These are phyloP conservation scores for Antigone vipio DNA, from an alignment of 2,113 vertebrate genomes.

Conservation along the genomic window DNA sequence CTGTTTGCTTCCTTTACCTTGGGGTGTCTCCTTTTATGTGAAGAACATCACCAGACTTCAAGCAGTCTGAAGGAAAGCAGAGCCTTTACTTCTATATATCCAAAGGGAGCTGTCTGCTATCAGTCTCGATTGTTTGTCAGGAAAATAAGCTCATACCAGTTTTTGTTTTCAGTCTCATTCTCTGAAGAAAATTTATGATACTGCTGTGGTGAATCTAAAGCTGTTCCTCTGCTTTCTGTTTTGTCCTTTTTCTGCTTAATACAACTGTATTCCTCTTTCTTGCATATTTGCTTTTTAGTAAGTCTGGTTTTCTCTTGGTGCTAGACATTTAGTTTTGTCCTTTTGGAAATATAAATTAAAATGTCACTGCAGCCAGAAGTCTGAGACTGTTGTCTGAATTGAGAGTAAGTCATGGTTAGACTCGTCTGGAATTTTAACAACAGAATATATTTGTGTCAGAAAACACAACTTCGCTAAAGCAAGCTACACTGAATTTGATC, in stretches of 20 bases:
- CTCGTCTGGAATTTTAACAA: background rate
- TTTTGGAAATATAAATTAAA: constrained; percentile 1
- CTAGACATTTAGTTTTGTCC: background rate
- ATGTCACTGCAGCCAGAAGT: background rate
- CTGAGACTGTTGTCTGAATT: background rate
- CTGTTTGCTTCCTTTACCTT: background rate
- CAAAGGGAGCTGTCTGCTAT: background rate
- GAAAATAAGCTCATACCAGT: background rate
- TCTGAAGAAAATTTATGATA: background rate
- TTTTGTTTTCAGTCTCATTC: background rate
- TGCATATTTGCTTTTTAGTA: background rate
- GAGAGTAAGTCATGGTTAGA: background rate
- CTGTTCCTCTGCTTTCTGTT: background rate
- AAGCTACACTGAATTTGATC: background rate
- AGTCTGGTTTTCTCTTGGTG: background rate
- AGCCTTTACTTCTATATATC: background rate
- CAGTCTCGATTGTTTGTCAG: background rate
- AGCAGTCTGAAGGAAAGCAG: background rate
- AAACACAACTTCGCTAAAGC: background rate
- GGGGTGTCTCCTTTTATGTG: background rate
- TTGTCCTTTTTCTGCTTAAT: background rate
- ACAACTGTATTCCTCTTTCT: background rate
- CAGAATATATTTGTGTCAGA: background rate
- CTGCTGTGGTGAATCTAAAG: background rate
- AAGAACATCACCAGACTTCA: background rate